Evolutionary conservation across 2,113 vertebrate genomes (phyloP).

Genomic region (Cavia aperea): DNA sequence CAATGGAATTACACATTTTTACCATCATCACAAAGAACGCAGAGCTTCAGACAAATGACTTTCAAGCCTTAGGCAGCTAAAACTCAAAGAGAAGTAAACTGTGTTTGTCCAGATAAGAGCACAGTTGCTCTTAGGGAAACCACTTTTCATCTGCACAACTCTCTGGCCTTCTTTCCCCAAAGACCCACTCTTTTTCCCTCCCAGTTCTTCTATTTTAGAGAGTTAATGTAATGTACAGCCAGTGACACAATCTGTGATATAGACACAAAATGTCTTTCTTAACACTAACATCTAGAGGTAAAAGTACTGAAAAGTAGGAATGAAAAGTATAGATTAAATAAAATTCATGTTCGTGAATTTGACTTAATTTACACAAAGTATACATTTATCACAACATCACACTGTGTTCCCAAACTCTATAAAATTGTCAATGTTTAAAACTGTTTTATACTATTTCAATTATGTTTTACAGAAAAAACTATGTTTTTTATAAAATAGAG

Average conservation of each 20-base stretch:
- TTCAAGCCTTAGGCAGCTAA: slow-evolving; percentile 41
- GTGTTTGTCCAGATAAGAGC: slow-evolving; percentile 24
- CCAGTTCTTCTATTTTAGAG: slow-evolving; percentile 8
- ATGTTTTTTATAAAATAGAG: neutral
- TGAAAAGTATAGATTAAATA: neutral
- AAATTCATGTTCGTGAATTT: neutral
- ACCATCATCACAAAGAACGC: neutral
- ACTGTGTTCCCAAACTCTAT: neutral
- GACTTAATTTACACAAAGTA: neutral
- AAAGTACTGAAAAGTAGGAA: neutral
- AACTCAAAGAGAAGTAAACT: slow-evolving; percentile 53
- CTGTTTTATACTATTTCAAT: neutral
- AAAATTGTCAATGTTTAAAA: neutral
- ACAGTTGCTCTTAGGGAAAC: neutral
- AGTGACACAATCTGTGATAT: slow-evolving; percentile 28
- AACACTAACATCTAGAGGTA: neutral
- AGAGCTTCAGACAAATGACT: slow-evolving; percentile 28
- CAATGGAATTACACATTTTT: neutral
- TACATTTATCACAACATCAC: neutral
- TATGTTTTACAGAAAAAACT: neutral
- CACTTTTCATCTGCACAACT: slow-evolving; percentile 46
- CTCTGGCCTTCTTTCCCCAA: neutral
- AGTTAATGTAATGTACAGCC: slow-evolving; percentile 41
- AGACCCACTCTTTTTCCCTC: slow-evolving; percentile 21
- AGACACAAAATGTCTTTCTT: neutral